Evolutionary conservation across 2,797 vertebrate genomes (phyloP).

Genomic region (Hypotaenidia okinawae): DNA sequence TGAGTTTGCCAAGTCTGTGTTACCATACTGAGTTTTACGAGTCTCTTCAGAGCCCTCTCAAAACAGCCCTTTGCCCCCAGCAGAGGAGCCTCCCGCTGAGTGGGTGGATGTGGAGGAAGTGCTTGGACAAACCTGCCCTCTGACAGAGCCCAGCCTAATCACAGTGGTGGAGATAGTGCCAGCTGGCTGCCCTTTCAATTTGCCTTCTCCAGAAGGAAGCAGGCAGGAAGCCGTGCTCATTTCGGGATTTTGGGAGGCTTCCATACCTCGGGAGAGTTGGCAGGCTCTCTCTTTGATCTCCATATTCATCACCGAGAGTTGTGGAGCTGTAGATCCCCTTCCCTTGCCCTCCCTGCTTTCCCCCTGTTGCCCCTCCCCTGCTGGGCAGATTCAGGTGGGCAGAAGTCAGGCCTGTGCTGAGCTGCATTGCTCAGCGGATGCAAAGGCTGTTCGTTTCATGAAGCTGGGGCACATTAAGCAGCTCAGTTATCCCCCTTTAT

Average conservation of each 20-base stretch:
- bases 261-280: not conserved
- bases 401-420: not conserved
- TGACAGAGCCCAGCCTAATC: not conserved
- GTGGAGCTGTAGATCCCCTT: not conserved
- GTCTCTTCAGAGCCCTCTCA: not conserved
- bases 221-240: not conserved
- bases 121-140: not conserved
- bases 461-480: not conserved
- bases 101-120: not conserved
- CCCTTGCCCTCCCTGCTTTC: rapidly evolving
- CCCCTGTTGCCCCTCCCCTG: not conserved
- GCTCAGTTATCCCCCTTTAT: not conserved
- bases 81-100: not conserved
- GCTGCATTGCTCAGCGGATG: rapidly evolving
- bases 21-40: not conserved
- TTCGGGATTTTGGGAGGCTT: not conserved
- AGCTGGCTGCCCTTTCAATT: constrained; percentile 14
- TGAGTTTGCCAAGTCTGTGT: not conserved
- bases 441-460: not conserved
- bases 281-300: not conserved
- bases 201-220: not conserved
- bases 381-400: not conserved
- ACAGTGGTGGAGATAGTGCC: not conserved
- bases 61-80: not conserved
- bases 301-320: not conserved